phyloP scores from a whole-genome alignment of 1,140 invertebrate genomes.

The Centruroides sculpturatus region DNA sequence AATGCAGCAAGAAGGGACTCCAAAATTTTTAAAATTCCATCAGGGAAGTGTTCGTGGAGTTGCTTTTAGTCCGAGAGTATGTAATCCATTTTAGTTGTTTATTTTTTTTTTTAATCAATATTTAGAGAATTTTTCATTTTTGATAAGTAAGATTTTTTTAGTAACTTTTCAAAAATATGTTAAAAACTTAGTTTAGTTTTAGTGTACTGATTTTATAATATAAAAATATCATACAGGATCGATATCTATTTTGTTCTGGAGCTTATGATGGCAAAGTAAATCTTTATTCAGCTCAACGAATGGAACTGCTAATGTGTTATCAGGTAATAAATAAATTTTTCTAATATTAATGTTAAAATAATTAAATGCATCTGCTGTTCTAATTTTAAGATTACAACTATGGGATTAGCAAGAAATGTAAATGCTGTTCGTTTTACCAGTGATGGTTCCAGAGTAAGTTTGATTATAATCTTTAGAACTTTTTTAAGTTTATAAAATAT shows the following conservation, averaged over 20 bases:
- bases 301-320: conserved; percentile 33
- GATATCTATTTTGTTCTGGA: conserved; percentile 37
- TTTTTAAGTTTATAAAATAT: too few species aligned
- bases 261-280: conserved; percentile 38
- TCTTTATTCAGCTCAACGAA: conserved; percentile 33
- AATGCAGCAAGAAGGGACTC: conserved; percentile 36
- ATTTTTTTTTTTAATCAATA: too few species aligned
- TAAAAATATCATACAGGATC: conserved; percentile 24
- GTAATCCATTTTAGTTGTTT: not conserved
- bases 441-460: conserved; percentile 33
- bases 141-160: too few species aligned
- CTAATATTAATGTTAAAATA: too few species aligned
- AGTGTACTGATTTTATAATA: too few species aligned
- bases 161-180: too few species aligned
- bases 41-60: conserved; percentile 34
- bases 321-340: conserved; percentile 6
- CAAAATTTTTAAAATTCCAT: conserved; percentile 34
- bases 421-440: conserved; percentile 36
- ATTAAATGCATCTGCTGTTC: not conserved
- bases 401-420: conserved; percentile 31
- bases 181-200: too few species aligned
- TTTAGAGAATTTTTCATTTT: too few species aligned
- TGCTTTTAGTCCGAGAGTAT: conserved; percentile 35
- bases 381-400: conserved; percentile 26
- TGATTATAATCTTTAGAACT: not conserved